These are phyloP conservation scores for Anadara kagoshimensis DNA, from an alignment of 1,140 invertebrate species.

Conservation along the genomic window DNA sequence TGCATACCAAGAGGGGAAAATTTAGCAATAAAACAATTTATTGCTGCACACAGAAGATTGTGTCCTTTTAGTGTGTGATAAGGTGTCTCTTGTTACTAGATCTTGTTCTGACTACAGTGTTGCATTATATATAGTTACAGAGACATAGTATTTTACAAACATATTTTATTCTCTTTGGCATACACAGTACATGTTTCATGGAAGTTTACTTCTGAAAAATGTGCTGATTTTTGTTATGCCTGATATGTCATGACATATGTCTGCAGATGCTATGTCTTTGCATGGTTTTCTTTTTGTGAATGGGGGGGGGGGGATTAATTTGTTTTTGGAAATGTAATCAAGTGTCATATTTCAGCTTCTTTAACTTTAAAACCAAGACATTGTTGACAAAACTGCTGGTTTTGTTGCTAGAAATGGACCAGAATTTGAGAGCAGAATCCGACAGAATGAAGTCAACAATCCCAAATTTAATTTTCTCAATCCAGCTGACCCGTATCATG, in stretches of 20 bases:
- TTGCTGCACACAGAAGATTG: no score
- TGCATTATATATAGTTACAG: no score
- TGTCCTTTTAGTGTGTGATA: no score
- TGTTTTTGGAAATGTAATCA: no score
- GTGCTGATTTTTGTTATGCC: neutral
- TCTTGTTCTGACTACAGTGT: no score
- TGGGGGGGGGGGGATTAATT: neutral
- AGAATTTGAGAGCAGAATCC: conserved; percentile 76
- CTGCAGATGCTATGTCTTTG: neutral
- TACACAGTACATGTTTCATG: no score
- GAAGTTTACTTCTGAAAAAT: no score
- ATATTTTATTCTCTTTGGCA: no score
- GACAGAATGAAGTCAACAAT: conserved; percentile 77
- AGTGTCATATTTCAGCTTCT: conserved; percentile 29
- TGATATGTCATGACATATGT: neutral
- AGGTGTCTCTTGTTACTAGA: no score
- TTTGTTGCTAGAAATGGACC: conserved; percentile 78
- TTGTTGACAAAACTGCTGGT: conserved; percentile 77
- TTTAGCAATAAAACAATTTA: no score
- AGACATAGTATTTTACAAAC: no score
- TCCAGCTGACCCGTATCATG: conserved; percentile 97
- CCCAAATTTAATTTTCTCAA: conserved; percentile 83
- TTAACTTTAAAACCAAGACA: conserved; percentile 69
- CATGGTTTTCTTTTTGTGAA: neutral
- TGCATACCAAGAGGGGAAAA: no score